Conservation (phyloP, 2,888 invertebrate genomes). For the Callinectes sapidus region DNA sequence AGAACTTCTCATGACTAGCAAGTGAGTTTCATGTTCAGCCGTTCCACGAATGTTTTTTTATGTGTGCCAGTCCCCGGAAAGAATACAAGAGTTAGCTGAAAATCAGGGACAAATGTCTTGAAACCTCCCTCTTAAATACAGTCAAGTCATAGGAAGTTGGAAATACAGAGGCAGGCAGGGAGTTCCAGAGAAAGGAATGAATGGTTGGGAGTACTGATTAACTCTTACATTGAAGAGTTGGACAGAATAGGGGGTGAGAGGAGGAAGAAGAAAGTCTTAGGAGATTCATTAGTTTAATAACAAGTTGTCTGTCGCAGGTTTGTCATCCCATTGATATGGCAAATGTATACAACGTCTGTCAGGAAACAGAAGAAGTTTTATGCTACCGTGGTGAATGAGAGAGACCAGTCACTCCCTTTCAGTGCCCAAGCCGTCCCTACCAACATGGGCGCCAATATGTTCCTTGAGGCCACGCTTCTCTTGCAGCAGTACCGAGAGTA, state of each 20-base stretch:
- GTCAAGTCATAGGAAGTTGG: too few relatives aligned
- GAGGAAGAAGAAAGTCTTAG: too few relatives aligned
- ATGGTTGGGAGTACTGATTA: not conserved
- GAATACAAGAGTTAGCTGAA: not conserved
- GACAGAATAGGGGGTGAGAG: too few relatives aligned
- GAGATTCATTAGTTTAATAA: not conserved
- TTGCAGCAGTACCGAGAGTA: not conserved
- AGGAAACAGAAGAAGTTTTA: not conserved
- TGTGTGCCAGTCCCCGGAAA: too few relatives aligned
- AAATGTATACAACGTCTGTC: conserved; percentile 15
- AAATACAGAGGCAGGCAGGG: too few relatives aligned
- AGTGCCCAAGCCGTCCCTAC: not conserved
- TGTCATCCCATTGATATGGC: conserved; percentile 48
- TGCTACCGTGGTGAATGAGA: not conserved
- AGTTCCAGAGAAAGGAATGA: too few relatives aligned
- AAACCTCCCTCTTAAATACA: too few relatives aligned
- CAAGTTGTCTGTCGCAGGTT: not conserved
- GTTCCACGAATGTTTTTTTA: not conserved
- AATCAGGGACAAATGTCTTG: too few relatives aligned
- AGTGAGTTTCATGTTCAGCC: conserved; percentile 16
- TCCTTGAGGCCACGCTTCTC: conserved; percentile 4
- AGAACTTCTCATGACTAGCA: conserved; percentile 50
- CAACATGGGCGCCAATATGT: not conserved
- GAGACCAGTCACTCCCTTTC: not conserved
- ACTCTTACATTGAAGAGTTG: not conserved